Conservation (phyloP, 2,888 invertebrate species). For the Trichopoda pennipes region DNA sequence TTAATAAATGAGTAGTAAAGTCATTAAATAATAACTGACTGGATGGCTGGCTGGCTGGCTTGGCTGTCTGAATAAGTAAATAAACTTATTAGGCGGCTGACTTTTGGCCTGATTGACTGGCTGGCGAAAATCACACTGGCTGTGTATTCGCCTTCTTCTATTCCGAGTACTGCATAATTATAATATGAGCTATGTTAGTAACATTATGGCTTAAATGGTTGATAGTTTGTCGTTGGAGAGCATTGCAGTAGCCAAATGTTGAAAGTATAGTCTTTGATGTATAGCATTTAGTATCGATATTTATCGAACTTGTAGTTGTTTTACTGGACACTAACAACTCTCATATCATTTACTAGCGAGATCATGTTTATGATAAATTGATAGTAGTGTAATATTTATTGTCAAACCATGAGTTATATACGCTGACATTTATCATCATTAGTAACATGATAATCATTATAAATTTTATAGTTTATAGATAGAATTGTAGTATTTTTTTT, state of each 20-base stretch:
- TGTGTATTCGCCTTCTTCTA: slow-evolving; percentile 57
- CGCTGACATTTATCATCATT: slow-evolving; percentile 32
- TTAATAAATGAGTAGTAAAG: slow-evolving; percentile 55
- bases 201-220: slow-evolving; percentile 22
- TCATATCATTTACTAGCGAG: neutral
- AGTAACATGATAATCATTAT: slow-evolving; percentile 21
- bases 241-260: slow-evolving; percentile 16
- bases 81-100: slow-evolving; percentile 16
- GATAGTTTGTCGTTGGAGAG: slow-evolving; percentile 14
- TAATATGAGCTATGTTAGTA: slow-evolving; percentile 2
- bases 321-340: neutral
- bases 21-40: slow-evolving; percentile 56
- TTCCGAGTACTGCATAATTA: slow-evolving; percentile 43
- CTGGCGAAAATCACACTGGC: slow-evolving; percentile 51
- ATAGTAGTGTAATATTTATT: slow-evolving; percentile 58
- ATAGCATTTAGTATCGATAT: slow-evolving; percentile 4
- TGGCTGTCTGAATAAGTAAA: neutral
- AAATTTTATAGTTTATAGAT: slow-evolving; percentile 6
- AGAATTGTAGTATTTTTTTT: neutral
- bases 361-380: slow-evolving; percentile 56
- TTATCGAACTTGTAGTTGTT: neutral
- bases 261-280: slow-evolving; percentile 17
- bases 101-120: slow-evolving; percentile 43
- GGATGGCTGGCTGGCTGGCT: slow-evolving; percentile 7
- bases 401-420: slow-evolving; percentile 68